Evolutionary conservation across 37 sponge, comb jelly and placozoan genomes (phyloP), one percentile per base, ranked within the genome.

Genomic region (Sycon ciliatum): DNA sequence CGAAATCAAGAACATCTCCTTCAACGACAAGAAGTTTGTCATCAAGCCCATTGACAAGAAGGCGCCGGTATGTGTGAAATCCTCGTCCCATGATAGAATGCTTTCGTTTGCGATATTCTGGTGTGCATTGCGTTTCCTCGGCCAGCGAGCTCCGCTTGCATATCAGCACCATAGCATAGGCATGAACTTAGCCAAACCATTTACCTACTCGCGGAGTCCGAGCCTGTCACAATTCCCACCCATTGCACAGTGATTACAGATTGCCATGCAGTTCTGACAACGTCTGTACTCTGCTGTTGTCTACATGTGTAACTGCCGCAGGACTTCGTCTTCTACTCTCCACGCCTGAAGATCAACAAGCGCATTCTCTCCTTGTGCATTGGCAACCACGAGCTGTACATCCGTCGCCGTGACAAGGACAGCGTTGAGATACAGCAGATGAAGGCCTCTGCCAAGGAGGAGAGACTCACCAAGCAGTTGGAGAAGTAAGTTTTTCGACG

Each of bases 311-410:
- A 77, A 28, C 38, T 34, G 18, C 34, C 62, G 5, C 66, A 93
- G 94, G 96, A 95, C 60, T 95, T 95, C 80, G 82, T 87, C 33
- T 95, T 95, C 83, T 78, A 82, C 73, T 85, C 89, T n/a, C 89
- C 92, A 35, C 80, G 93, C 20, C 78, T 91, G 7, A 84, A 89
- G 11, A 91, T 91, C 75, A 95, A 95, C 79, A 91, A 91, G 65
- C 86, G 88, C 32, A 81, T 95, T 58, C 80, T 95, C 1, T 92
- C 93, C 23, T 83, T 95, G 56, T 95, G 98, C 66, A 95, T 95
- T 78, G 93, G 98, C 9, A 95, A 95, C 79, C 98, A 95, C 67
- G 98, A 95, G 78, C 87, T 95, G 32, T 95, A 91, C 82, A 91
- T 95, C 85, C 79, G 92, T 1, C 85, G 98, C 32, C 80, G 98